Evolutionary conservation across 1,140 invertebrate genomes (phyloP), one percentile per base, ranked within the genome.

Genomic region (Melipona quadrifasciata): DNA sequence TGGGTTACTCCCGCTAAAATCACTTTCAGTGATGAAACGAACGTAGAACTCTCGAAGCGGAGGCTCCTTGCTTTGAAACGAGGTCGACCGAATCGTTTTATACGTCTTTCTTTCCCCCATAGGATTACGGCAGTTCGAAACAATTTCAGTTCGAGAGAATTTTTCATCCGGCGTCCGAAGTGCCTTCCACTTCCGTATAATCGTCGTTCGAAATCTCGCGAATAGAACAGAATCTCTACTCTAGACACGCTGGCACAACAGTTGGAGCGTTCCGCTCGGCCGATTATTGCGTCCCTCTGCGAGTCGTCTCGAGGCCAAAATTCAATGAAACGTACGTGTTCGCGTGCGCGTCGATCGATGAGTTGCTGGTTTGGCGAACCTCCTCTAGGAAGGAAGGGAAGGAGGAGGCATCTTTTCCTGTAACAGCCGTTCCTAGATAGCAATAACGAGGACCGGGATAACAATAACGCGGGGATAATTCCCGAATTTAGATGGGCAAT

Each of bases 401-500:
- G 10, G 58, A 0, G 1, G 8, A 31, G 31, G 27, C 47, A 57
- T 47, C 78, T 80, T 67, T 68, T 55, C 65, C 39, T 47, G 31
- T 34, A 53, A 16, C 47, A 51, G 4, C 47, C 16, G 24, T 10
- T 8, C 8, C 8, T 55, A 65, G 70, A 53, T 82, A 82, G 67
- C 71, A 67, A 82, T 67, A 53, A 75, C 75, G 57, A n/a, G 71
- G n/a, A 39, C 17, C 10, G 10, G 55, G 39, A 51, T 78, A 61
- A 84, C 82, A 84, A 84, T 71, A 61, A 70, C 34, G 75, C 47
- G 27, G 19, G 39, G 82, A 84, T 84, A 84, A 84, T 84, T 79
- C 82, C 82, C n/a, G 82, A 80, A 84, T 84, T 84, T 84, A 84
- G 83, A 84, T 71, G 83, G 77, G 78, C 65, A 80, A 84, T 84